phyloP scores from a whole-genome alignment of 2,797 vertebrate genomes.

The Urophycis tenuis region DNA sequence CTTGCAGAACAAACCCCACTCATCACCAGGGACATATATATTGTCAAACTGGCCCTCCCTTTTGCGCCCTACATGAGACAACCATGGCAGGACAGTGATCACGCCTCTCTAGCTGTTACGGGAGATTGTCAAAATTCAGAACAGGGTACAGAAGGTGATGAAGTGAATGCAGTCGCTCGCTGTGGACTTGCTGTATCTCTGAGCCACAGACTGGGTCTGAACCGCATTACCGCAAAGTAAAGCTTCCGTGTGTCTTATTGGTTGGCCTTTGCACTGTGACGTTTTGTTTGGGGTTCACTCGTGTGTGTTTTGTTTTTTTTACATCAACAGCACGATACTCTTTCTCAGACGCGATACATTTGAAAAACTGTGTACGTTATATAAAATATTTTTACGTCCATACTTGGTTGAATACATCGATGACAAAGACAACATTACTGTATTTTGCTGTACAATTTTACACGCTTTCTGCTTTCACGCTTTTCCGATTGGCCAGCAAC shows the following conservation, averaged over 20 bases:
- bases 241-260: conserved; percentile 63
- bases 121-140: neutral
- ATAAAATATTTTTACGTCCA: neutral
- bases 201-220: conserved; percentile 15
- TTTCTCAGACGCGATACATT: neutral
- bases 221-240: conserved; percentile 65
- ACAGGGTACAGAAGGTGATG: neutral
- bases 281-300: conserved; percentile 19
- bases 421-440: conserved; percentile 32
- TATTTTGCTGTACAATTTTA: conserved; percentile 7
- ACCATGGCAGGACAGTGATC: conserved; percentile 20
- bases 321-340: neutral
- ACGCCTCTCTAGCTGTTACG: neutral
- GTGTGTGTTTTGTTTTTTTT: neutral
- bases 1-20: conserved; percentile 24
- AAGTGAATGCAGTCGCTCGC: conserved; percentile 48
- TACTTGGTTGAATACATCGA: neutral
- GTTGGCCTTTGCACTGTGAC: conserved; percentile 62
- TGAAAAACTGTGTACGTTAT: neutral
- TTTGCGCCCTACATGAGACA: conserved; percentile 24
- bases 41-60: neutral
- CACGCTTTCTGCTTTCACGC: neutral
- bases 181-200: conserved; percentile 53
- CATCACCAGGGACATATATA: conserved; percentile 12
- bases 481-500: conserved; percentile 1